These are phyloP conservation scores for Brachionus manjavacas DNA, from an alignment of 1,140 invertebrate genomes.

Conservation along the genomic window DNA sequence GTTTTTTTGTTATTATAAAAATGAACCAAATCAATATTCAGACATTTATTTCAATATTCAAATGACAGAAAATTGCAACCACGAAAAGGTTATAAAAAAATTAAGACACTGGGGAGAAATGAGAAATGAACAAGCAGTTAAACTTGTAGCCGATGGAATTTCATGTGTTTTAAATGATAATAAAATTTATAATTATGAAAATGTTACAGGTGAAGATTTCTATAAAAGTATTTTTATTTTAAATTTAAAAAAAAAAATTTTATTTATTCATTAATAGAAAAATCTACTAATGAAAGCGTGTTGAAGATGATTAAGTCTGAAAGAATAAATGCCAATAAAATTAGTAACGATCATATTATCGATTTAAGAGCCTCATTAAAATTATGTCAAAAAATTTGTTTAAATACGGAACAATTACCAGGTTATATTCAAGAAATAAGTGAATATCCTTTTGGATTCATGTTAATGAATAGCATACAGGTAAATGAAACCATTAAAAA, in stretches of 20 bases:
- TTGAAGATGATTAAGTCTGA: background rate
- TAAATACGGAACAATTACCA: background rate
- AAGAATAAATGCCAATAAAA: background rate
- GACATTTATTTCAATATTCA: no score
- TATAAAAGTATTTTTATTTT: background rate
- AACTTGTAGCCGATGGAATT: background rate
- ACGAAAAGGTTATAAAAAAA: background rate
- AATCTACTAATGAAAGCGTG: background rate
- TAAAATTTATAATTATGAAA: slow-evolving; percentile 11
- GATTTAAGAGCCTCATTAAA: background rate
- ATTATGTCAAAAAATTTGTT: background rate
- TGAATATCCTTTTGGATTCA: slow-evolving; percentile 28
- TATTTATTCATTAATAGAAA: no score
- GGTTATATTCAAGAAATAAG: background rate
- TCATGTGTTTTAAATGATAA: background rate
- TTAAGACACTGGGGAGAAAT: background rate
- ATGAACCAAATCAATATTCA: background rate
- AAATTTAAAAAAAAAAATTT: no score
- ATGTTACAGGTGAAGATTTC: background rate
- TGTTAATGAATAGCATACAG: background rate
- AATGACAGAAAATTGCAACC: background rate
- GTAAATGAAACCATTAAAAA: background rate
- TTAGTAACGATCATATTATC: background rate
- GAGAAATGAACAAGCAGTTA: background rate
- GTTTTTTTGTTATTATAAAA: background rate